A percentile compares a stretch with the other conserved stretches of the same genome.
Conservation (phyloP, 2,797 vertebrate genomes). For the Agapornis canus region DNA sequence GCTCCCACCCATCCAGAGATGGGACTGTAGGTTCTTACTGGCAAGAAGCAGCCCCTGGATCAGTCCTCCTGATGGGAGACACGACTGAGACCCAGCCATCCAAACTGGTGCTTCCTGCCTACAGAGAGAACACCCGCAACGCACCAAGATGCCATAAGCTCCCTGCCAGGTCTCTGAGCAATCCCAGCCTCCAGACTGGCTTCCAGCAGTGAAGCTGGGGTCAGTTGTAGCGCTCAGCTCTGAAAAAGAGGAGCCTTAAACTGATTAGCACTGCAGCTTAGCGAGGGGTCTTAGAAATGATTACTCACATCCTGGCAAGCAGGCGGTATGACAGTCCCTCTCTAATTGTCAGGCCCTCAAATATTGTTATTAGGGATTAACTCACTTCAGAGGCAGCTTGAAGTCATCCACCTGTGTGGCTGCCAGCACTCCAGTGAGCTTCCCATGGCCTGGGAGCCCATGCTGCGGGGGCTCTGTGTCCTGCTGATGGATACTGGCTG, state of each 20-base stretch:
- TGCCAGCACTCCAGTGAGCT: neutral
- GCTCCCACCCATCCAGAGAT: neutral
- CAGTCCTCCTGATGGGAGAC: neutral
- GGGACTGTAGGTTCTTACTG: neutral
- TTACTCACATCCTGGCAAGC: neutral
- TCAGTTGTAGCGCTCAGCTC: neutral
- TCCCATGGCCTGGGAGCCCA: neutral
- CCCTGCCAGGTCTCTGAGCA: neutral
- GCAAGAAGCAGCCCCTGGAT: neutral
- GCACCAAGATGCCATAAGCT: neutral
- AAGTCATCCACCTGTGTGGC: accelerated
- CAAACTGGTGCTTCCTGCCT: neutral
- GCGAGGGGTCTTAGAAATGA: neutral
- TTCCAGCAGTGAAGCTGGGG: neutral
- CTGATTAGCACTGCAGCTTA: neutral
- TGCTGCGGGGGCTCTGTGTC: neutral
- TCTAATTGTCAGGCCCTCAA: neutral
- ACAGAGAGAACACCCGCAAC: neutral
- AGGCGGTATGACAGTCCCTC: neutral
- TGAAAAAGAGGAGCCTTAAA: neutral
- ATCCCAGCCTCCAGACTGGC: neutral
- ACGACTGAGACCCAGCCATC: neutral
- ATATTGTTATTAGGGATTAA: neutral
- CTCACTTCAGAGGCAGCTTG: neutral
- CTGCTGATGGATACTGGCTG: neutral